Base-by-base conservation (phyloP, 2,797 vertebrate species). In the Holocentrus rufus region DNA sequence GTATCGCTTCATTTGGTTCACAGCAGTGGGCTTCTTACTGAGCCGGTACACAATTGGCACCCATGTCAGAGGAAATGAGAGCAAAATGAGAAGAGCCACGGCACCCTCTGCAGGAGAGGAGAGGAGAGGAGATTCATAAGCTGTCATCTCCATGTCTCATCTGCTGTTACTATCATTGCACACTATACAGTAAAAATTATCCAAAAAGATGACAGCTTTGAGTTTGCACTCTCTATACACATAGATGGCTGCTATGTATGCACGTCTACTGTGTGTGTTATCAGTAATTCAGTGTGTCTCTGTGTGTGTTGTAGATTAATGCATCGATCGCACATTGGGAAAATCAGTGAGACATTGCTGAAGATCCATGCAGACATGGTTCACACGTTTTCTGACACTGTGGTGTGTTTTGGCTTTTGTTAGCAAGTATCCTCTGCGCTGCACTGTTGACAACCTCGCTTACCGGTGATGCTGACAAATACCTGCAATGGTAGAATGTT, bases 51-150 rank as follows among this genome's bases (percentile, higher is more conserved):
- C 57, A 27, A 34, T 22, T 65, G 60, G 46, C 42, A 36, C 22
- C 47, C 58, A 13, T 27, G 55, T 42, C n/a, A 63, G 65, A 56
- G 42, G 63, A 31, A 4, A 60, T 2, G 7, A 42, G 14, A 57
- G 42, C 20, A 4, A 50, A 31, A 78, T 76, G 68, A 86, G 69
- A 90, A 91, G 91, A 85, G 30, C 90, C 85, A 90, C 75, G 76
- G 89, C 88, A 68, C 92, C 93, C 93, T 92, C 93, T 93, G 78
- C 91, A 93, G 92, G 88, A 74, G 55, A 83, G 57, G 17, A 73
- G 65, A 46, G 58, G 23, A 47, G 22, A 55, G 62, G 22, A 44
- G 25, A 22, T 47, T 47, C 18, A 13, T 11, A 42, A 11, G 10
- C 2, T 42, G 36, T 39, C 36, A 8, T 10, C 11, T 10, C 9